Evolutionary conservation across 1,140 invertebrate genomes (phyloP), one percentile per base, ranked within the genome.

Genomic region (Atta texana): DNA sequence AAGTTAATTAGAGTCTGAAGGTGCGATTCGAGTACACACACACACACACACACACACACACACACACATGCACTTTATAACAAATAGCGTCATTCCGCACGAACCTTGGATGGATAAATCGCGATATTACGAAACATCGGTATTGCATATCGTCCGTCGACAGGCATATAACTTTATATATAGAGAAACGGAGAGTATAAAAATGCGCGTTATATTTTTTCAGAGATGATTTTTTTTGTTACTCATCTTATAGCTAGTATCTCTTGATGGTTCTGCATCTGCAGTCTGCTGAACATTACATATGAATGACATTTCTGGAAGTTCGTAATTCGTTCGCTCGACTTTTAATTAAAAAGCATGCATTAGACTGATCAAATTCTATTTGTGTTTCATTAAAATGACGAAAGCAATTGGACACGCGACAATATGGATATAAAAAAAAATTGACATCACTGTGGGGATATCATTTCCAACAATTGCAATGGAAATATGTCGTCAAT

Each of bases 1-100:
- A 59, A 89, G 85, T 87, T 92, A 92, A 92, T 92, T 92, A 89
- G 86, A 84, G 53, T 87, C 71, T 87, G 74, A 92, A 68, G 61
- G 72, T 57, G 66, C 84, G 44, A 89, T 92, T 90, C 59, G 74
- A 92, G 59, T 49, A 31, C 28, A 31, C 3, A 31, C 28, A 28
- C 1, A 28, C 28, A 59, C 78, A 16, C 6, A 57, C 18, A 39
- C 72, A 39, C 31, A 74, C 28, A 59, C 82, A 21, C 6, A 57
- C 18, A 39, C 72, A 69, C 80, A 66, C 59, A 34, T 1, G 1
- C 81, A 72, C 61, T 63, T 81, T 63, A 53, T 59, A 57, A 21
- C 14, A 14, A 81, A 61, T 34, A 21, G 34, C 39, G 39, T 44
- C 2, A 2, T 10, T 44, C 10, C 39, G 31, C 18, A 12, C 8